These are phyloP conservation scores for Macrotrachela quadricornifera DNA, from an alignment of 1,140 invertebrate genomes.

Conservation along the genomic window DNA sequence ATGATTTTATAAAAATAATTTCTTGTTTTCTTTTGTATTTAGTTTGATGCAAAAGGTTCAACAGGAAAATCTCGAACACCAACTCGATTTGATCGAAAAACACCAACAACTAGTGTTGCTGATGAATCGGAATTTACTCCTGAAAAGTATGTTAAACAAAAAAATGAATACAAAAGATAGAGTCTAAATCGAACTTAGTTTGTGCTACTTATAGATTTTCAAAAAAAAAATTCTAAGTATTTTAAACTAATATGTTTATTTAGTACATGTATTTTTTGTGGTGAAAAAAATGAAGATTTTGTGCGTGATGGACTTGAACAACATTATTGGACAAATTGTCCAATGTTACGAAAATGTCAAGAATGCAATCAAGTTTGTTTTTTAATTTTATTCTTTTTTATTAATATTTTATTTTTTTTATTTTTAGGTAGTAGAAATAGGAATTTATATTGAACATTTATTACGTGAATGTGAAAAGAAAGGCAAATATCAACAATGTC, in stretches of 20 bases:
- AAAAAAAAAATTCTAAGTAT: no score
- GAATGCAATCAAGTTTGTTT: constrained; percentile 48
- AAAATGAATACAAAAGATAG: not conserved
- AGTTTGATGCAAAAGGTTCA: not conserved
- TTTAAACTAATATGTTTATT: constrained; percentile 12
- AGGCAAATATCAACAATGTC: constrained; percentile 42
- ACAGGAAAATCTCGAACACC: constrained; percentile 1
- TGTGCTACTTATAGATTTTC: no score
- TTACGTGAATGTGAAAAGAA: constrained; percentile 48
- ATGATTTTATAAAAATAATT: no score
- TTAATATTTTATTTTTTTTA: no score
- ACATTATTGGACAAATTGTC: constrained; percentile 74
- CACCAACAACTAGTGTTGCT: not conserved
- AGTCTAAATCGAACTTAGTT: no score
- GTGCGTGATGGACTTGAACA: constrained; percentile 47
- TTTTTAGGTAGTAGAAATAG: constrained; percentile 43
- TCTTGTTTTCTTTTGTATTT: no score
- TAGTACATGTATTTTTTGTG: constrained; percentile 68
- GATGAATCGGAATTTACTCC: constrained; percentile 6
- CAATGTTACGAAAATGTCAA: constrained; percentile 60
- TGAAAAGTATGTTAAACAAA: not conserved
- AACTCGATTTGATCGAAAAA: constrained; percentile 4
- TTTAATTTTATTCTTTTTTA: no score
- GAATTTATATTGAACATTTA: constrained; percentile 53
- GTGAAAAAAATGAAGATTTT: constrained; percentile 43